phyloP scores from a whole-genome alignment of 2,888 invertebrate genomes.

The Acleris laterana region DNA sequence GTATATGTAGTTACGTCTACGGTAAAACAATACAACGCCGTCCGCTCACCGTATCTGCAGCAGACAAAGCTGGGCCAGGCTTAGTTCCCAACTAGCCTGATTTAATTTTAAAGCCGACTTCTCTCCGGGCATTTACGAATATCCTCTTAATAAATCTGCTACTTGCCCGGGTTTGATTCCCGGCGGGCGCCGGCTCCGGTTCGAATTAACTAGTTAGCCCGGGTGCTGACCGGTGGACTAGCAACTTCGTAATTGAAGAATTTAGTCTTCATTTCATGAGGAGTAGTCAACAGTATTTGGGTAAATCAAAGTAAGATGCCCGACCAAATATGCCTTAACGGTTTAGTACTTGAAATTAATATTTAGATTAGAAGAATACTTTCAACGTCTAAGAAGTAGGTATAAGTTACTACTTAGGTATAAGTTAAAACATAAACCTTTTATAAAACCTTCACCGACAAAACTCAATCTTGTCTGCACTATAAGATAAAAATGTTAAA shows the following conservation, averaged over 20 bases:
- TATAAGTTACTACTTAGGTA: too few species aligned
- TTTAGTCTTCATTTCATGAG: constrained; percentile 48
- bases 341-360: too few species aligned
- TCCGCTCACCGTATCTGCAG: constrained; percentile 54
- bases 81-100: constrained; percentile 73
- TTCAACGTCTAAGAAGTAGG: too few species aligned
- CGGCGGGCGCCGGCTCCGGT: constrained; percentile 63
- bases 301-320: too few species aligned
- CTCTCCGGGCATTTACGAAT: constrained; percentile 61
- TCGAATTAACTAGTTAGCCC: constrained; percentile 71
- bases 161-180: constrained; percentile 76
- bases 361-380: too few species aligned
- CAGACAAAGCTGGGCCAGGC: constrained; percentile 64
- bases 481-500: too few species aligned
- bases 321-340: too few species aligned
- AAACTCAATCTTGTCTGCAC: too few species aligned
- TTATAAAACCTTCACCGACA: too few species aligned
- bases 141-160: constrained; percentile 81
- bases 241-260: constrained; percentile 63
- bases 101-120: constrained; percentile 76
- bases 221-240: constrained; percentile 68
- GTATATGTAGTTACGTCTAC: not conserved
- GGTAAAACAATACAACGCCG: constrained; percentile 38
- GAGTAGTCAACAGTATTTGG: too few species aligned
- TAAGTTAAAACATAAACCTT: too few species aligned